phyloP scores from a whole-genome alignment of 2,888 invertebrate genomes.

The Timema podura region DNA sequence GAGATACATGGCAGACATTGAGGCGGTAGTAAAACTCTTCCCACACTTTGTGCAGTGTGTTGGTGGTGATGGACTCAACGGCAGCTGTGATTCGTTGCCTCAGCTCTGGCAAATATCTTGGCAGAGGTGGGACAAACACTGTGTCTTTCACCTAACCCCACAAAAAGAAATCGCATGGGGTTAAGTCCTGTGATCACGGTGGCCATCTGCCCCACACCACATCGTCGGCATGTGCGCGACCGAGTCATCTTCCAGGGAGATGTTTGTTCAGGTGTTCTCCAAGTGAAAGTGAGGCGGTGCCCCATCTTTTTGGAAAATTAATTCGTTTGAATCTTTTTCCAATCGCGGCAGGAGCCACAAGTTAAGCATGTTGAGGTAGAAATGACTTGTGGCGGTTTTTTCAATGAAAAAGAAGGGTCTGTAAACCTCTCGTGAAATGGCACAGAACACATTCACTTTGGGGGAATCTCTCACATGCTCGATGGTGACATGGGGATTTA shows the following conservation, averaged over 20 bases:
- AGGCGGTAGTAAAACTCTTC: background rate
- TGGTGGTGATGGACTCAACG: constrained; percentile 10
- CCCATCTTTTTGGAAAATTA: constrained; percentile 18
- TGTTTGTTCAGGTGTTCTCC: constrained; percentile 13
- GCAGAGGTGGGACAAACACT: background rate
- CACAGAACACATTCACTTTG: constrained; percentile 8
- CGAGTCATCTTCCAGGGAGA: background rate
- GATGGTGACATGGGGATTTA: background rate
- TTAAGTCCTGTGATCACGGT: background rate
- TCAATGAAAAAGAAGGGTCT: background rate
- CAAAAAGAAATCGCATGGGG: background rate
- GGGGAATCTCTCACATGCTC: background rate
- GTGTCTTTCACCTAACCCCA: constrained; percentile 2
- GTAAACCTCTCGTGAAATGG: constrained; percentile 12
- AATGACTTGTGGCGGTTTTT: background rate
- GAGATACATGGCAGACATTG: constrained; percentile 6
- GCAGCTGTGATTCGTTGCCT: background rate
- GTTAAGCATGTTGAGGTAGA: constrained; percentile 9
- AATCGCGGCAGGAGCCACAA: constrained; percentile 12
- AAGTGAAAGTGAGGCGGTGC: constrained; percentile 13
- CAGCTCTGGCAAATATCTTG: background rate
- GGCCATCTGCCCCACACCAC: constrained; percentile 15
- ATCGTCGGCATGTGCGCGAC: constrained; percentile 13
- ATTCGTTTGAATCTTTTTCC: constrained; percentile 5
- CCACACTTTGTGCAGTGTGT: constrained; percentile 14